phyloP scores from a whole-genome alignment of 2,113 vertebrate genomes.

The Ammodramus savannarum region DNA sequence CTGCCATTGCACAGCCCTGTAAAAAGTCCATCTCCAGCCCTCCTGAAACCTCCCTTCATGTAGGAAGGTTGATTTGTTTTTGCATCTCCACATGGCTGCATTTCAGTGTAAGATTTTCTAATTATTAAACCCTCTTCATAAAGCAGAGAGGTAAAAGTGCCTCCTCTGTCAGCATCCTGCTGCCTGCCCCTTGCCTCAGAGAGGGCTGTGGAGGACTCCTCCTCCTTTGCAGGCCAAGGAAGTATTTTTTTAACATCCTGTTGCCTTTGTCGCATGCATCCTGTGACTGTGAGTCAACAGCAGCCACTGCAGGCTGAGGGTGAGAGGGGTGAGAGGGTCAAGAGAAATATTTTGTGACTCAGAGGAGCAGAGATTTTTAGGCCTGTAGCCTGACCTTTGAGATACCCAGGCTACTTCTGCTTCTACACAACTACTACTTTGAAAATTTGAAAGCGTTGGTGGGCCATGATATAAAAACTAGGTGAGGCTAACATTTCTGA shows the following conservation, averaged over 20 bases:
- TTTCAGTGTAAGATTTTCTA: neutral
- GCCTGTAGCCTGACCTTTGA: neutral
- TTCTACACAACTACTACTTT: neutral
- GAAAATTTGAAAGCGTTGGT: neutral
- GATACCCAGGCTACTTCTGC: neutral
- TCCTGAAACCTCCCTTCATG: neutral
- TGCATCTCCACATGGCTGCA: neutral
- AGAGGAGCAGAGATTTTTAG: neutral
- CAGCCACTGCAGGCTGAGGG: neutral
- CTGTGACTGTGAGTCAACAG: neutral
- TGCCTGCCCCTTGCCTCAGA: neutral
- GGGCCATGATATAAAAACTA: neutral
- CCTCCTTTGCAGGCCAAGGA: neutral
- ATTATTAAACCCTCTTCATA: neutral
- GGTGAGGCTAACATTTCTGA: neutral
- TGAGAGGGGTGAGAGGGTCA: neutral
- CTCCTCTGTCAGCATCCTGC: fast-evolving
- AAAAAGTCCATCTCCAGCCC: neutral
- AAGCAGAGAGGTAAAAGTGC: neutral
- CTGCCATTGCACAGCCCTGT: neutral
- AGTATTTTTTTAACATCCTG: neutral
- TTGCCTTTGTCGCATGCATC: fast-evolving
- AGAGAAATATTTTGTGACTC: neutral
- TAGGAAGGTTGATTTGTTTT: neutral
- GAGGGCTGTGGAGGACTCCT: neutral